Evolutionary conservation across 2,797 vertebrate species (phyloP).

Genomic region (Phrynocephalus guinanensis): DNA sequence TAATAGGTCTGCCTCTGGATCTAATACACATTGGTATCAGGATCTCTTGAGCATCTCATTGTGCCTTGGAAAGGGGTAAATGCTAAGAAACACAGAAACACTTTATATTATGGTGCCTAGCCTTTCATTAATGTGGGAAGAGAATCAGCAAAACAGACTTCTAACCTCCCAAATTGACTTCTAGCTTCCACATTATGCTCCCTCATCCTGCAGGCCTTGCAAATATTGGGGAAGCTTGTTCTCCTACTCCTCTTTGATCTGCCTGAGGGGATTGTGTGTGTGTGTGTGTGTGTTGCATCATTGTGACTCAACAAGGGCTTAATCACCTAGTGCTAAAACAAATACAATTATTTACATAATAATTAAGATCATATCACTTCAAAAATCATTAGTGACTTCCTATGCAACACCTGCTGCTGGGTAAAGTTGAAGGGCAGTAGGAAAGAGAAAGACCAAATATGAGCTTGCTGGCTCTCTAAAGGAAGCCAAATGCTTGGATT

Average conservation of each 20-base stretch:
- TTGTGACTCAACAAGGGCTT: neutral
- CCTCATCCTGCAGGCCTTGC: neutral
- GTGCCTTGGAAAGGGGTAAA: neutral
- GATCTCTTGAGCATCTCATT: neutral
- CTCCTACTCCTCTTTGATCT: too few species aligned
- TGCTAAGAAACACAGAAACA: neutral
- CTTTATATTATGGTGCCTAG: neutral
- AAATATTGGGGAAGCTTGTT: neutral
- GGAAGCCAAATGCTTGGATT: too few species aligned
- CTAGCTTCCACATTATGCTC: neutral
- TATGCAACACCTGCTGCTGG: slow-evolving; percentile 4
- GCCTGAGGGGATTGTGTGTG: neutral
- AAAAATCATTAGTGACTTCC: neutral
- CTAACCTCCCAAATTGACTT: neutral
- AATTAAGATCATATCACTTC: neutral
- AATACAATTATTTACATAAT: neutral
- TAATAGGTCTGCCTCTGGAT: too few species aligned
- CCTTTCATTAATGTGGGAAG: too few species aligned
- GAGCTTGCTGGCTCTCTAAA: too few species aligned
- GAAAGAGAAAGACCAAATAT: too few species aligned
- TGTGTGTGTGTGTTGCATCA: too few species aligned
- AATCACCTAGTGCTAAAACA: neutral
- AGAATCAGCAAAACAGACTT: too few species aligned
- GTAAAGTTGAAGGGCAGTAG: too few species aligned
- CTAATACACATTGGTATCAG: neutral